Evolutionary conservation across 2,888 invertebrate genomes (phyloP).

Genomic region (Ligdia adustata): DNA sequence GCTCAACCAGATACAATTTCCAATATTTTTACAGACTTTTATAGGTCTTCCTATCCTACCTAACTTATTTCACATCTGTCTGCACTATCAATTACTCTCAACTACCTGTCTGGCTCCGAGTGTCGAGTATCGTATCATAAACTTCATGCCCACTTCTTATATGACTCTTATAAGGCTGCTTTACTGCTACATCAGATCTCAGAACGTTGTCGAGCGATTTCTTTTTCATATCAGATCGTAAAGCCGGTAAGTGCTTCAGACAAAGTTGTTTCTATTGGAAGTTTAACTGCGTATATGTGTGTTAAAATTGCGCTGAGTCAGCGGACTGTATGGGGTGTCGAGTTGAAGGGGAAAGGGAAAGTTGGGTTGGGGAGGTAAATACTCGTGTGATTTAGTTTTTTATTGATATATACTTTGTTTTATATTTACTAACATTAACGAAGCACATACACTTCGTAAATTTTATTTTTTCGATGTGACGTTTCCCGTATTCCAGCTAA

Average conservation of each 20-base stretch:
- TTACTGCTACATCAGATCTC: conserved; percentile 17
- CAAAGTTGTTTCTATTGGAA: conserved; percentile 13
- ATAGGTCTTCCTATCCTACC: neutral
- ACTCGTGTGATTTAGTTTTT: no score
- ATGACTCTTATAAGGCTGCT: conserved; percentile 7
- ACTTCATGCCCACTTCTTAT: conserved; percentile 6
- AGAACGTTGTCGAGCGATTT: conserved; percentile 9
- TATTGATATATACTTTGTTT: no score
- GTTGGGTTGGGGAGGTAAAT: no score
- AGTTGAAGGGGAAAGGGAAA: no score
- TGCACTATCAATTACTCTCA: conserved; percentile 10
- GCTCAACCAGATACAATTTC: no score
- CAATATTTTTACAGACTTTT: no score
- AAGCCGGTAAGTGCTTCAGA: conserved; percentile 12
- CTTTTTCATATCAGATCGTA: conserved; percentile 21
- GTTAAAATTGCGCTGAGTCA: conserved; percentile 7
- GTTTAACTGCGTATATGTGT: conserved; percentile 3
- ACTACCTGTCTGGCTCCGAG: neutral
- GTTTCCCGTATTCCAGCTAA: no score
- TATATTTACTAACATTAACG: no score
- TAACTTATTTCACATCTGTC: neutral
- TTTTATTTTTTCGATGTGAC: no score
- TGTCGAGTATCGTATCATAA: conserved; percentile 10
- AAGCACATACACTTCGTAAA: no score
- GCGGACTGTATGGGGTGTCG: neutral